Evolutionary conservation across 2,888 invertebrate species (phyloP), one percentile per base, ranked within the genome.

Genomic region (Pachliopta kotzebuea): DNA sequence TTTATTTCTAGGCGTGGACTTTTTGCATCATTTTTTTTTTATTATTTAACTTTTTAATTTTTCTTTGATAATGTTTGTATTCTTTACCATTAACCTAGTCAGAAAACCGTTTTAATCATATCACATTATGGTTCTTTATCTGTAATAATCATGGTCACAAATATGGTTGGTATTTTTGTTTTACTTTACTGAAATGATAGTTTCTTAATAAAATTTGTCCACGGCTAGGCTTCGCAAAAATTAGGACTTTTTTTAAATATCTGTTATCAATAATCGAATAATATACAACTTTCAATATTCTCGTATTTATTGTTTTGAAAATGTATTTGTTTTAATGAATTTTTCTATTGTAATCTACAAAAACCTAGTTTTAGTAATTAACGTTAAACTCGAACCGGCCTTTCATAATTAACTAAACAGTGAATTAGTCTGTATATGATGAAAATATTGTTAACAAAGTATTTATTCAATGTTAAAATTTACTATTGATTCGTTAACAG

Each of bases 311-410:
- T 6, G n/a, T 57, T 24, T 45, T 20, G 24, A n/a, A 49, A 45
- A 14, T 42, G 11, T 55, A 26, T 60, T 55, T 60, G 37, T 20
- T 54, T 62, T 56, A 23, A 29, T 23, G 56, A 24, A 42, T 62
- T 58, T 53, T 58, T 45, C 20, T 53, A 53, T 42, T 57, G 53
- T 57, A 57, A 53, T 63, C 53, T 54, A 59, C 24, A 63, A 45
- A 21, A 29, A 21, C 17, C 8, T 60, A 60, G 29, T 23, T 29
- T 55, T 31, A 55, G 23, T 52, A 55, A 26, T 60, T 58, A 63
- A 26, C 31, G 55, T 63, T 59, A 56, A 59, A 59, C 59, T 59
- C 55, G 55, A 17, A 61, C 26, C n/a, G n/a, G 45, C 45, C 31
- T 20, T 26, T 52, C 3, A 59, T 4, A 45, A n/a, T 45, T 11